Evolutionary conservation across 2,888 invertebrate species (phyloP).

Genomic region (Spialia ferax): DNA sequence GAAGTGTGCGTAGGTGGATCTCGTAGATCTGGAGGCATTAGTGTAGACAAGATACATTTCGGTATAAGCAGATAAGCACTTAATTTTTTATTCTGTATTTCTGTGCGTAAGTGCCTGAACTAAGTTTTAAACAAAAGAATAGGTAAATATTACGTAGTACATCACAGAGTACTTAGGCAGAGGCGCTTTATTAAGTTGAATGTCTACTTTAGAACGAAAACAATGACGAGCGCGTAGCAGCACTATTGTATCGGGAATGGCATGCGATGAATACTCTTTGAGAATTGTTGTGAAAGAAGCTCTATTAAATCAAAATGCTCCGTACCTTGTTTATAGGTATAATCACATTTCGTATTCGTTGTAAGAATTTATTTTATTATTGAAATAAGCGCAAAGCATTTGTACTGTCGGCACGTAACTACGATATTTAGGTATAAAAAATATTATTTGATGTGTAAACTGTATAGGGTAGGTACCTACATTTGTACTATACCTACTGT

Average conservation of each 20-base stretch:
- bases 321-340: background rate
- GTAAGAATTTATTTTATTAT: no score
- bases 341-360: background rate
- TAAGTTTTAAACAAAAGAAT: slow-evolving; percentile 3
- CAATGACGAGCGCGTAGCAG: slow-evolving; percentile 38
- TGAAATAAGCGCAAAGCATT: no score
- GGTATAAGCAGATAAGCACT: no score
- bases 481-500: background rate
- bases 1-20: no score
- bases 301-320: slow-evolving; percentile 25
- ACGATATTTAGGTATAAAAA: no score
- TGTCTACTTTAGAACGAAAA: slow-evolving; percentile 43
- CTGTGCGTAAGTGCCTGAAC: background rate
- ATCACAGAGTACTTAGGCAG: slow-evolving; percentile 33
- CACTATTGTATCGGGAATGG: slow-evolving; percentile 31
- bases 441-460: background rate
- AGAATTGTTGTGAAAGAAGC: slow-evolving; percentile 25
- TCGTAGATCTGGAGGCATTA: no score
- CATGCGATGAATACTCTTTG: slow-evolving; percentile 36
- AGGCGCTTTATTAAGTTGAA: slow-evolving; percentile 41
- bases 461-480: no score
- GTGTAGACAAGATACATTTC: no score
- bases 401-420: no score
- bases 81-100: background rate
- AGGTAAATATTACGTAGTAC: slow-evolving; percentile 21